Evolutionary conservation across 2,113 vertebrate species (phyloP), one percentile per base, ranked within the genome.

Genomic region (Phyllostomus discolor): DNA sequence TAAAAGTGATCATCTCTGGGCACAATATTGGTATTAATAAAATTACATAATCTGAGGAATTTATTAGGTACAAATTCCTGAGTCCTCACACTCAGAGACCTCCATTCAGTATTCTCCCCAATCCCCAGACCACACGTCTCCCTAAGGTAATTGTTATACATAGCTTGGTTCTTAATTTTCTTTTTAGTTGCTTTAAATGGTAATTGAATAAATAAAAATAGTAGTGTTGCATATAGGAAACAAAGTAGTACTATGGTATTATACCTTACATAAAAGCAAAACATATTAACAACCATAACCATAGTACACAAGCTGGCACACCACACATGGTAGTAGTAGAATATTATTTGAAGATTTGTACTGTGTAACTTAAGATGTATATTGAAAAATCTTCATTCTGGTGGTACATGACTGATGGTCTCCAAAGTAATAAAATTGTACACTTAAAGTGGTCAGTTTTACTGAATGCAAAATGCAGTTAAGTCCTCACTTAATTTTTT

Each of bases 1-100:
- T 92, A 88, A 82, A 92, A 84, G 67, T 88, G 59, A 73, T 81
- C 81, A 91, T 72, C 84, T 97, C 26, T 75, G 75, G 90, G 48
- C 38, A 94, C 66, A 90, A 78, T 69, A 94, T 59, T 50, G 38
- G 24, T 57, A 54, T 89, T 80, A 64, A 91, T 67, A 67, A 82
- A 81, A 10, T 52, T 31, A 48, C 48, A 43, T 82, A 78, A 52
- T 70, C 38, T 4, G 31, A 95, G 92, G 87, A 7, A 4, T 75
- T 78, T 62, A 41, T 73, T 70, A 54, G 86, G 62, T 57, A 80
- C 35, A 67, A 35, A 52, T 43, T 79, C 54, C 78, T 67, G 46
- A 43, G 48, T 16, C 62, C 75, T 38, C 10, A 48, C 11, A 9
- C 57, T 46, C 84, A 72, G 79, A 79, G 85, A 35, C 24, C 24